These are phyloP conservation scores for Psilopsiagon aymara DNA, from an alignment of 2,113 vertebrate species.

Conservation along the genomic window DNA sequence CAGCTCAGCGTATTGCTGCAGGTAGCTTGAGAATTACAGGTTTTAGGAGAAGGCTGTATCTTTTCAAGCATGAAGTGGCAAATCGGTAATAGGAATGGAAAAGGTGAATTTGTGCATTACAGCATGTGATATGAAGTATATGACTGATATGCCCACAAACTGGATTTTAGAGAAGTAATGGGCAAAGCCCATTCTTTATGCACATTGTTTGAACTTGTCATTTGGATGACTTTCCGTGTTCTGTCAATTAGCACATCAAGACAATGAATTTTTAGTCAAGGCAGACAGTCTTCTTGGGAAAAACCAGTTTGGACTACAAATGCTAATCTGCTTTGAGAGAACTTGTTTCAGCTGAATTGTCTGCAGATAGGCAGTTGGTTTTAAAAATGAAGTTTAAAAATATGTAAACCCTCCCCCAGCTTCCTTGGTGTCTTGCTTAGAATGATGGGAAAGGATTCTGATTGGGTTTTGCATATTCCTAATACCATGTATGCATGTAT, in stretches of 20 bases:
- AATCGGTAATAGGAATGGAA: background rate
- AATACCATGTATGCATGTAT: background rate
- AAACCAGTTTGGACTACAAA: conserved; percentile 9
- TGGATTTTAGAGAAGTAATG: background rate
- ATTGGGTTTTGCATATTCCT: background rate
- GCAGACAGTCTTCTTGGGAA: conserved; percentile 8
- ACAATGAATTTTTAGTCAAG: background rate
- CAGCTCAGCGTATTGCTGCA: background rate
- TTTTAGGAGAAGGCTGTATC: background rate
- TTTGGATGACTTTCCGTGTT: background rate
- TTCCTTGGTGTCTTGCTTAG: background rate
- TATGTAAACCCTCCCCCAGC: background rate
- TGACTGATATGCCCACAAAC: background rate
- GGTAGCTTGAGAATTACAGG: background rate
- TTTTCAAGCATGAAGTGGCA: background rate
- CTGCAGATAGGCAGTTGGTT: background rate
- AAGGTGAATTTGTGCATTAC: background rate
- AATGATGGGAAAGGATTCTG: background rate
- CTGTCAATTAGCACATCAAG: conserved; percentile 28
- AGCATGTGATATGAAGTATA: accelerated
- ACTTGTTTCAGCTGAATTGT: background rate
- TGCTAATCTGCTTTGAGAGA: background rate
- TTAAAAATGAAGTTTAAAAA: conserved; percentile 9
- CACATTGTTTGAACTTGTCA: background rate
- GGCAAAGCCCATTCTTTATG: background rate